Evolutionary conservation across 2,888 invertebrate species (phyloP).

Genomic region (Leuctra nigra): DNA sequence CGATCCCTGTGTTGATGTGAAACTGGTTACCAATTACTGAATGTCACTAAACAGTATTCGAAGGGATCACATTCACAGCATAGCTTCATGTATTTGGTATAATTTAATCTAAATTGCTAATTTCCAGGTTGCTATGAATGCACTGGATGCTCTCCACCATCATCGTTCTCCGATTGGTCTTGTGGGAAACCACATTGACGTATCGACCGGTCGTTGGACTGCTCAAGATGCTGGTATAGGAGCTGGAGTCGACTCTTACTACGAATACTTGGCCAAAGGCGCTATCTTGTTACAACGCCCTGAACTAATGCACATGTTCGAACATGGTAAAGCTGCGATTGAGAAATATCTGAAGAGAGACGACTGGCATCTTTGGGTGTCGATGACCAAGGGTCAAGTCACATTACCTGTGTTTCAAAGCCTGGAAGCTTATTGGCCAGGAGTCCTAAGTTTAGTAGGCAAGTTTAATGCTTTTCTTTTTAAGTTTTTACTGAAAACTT

Average conservation of each 20-base stretch:
- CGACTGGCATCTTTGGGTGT: conserved; percentile 99
- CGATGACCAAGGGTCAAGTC: conserved; percentile 95
- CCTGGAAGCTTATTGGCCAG: conserved; percentile 98
- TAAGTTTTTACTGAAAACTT: too few species aligned
- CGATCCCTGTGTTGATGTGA: too few species aligned
- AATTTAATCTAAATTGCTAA: neutral
- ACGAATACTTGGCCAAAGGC: conserved; percentile 97
- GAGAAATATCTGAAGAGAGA: conserved; percentile 85
- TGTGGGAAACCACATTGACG: conserved; percentile 96
- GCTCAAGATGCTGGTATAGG: conserved; percentile 97
- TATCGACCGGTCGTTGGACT: conserved; percentile 92
- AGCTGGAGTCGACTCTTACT: conserved; percentile 94
- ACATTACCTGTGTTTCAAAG: conserved; percentile 98
- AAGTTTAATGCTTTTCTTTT: too few species aligned
- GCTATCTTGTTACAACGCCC: conserved; percentile 85
- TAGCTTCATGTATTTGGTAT: too few species aligned
- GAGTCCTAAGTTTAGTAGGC: conserved; percentile 78
- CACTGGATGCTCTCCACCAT: conserved; percentile 80
- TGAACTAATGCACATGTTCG: conserved; percentile 85
- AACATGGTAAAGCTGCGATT: conserved; percentile 66
- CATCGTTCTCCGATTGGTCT: conserved; percentile 80
- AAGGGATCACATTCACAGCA: neutral
- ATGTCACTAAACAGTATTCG: too few species aligned
- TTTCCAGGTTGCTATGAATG: conserved; percentile 75
- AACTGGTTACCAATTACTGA: too few species aligned